Base-by-base conservation (phyloP, 2,888 invertebrate species). In the Pimpla rufipes region DNA sequence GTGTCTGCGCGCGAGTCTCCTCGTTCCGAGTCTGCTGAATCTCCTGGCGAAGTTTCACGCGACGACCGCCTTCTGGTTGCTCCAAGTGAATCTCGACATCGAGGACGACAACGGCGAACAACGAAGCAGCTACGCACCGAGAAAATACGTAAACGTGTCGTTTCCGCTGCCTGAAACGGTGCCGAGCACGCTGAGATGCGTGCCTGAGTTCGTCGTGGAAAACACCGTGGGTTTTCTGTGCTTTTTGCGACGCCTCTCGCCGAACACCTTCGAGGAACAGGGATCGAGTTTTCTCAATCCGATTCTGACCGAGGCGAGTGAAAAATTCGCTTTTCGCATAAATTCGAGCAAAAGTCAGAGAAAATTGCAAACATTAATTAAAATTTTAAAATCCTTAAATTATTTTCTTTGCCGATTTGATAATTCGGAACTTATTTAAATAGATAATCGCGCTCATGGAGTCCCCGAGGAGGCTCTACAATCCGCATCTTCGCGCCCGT, bases 401-500 rank as follows among this genome's bases (percentile, higher is more conserved):
- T n/a, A n/a, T n/a, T n/a, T n/a, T n/a, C n/a, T n/a, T n/a, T n/a
- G n/a, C n/a, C n/a, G 29, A n/a, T 71, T 11, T 71, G 1, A 40
- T 11, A 66, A 29, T 66, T 77, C n/a, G n/a, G 47, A 70, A 59
- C 77, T 77, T n/a, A n/a, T n/a, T n/a, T n/a, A n/a, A n/a, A n/a
- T n/a, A 92, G 92, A 96, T 98, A 21, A 93, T 99, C 35, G 95
- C 97, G 1, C 97, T 97, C 89, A 99, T 99, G 98, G 98, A 98
- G 0, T 97, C 97, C 73, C 95, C 97, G 0, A 93, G 95, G 2
- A 94, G 97, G 78, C 96, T 98, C 82, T 96, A 96, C 89, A 99
- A 99, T 94, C 99, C 99, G 0, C 99, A 99, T 94, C 94, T 98
- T 79, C 95, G 99, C 83, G 99, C 99, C 0, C 95, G 97, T 74